Evolutionary conservation across 2,113 vertebrate species (phyloP), one percentile per base, ranked within the genome.

Genomic region (Oophaga pumilio): DNA sequence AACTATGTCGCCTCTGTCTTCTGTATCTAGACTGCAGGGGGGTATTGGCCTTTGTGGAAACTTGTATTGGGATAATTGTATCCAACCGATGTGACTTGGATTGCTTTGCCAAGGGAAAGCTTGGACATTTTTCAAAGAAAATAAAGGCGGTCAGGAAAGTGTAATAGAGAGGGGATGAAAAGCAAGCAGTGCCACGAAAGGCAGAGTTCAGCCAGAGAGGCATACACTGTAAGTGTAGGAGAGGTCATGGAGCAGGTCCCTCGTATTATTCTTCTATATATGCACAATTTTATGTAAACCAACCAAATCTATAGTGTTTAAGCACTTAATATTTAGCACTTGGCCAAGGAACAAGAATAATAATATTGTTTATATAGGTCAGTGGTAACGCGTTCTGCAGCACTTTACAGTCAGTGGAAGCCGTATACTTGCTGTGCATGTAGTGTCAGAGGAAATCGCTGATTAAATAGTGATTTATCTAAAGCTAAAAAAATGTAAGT

Each of bases 41-140:
- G 87, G 81, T 84, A 84, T 76, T 66, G 80, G 59, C 43, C 68
- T 88, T 8, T 26, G 76, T 64, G 80, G 74, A 77, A 76, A 73
- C 49, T 76, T 71, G 86, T 74, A 76, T 76, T 17, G 13, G 80
- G 57, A 87, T 91, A 92, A 88, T 69, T 87, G 77, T 85, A 89
- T 89, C 89, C 90, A 91, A 84, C 64, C 87, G 15, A 60, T 62
- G 49, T 82, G 90, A 90, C 88, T 90, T 76, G 78, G 84, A 89
- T 86, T 64, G 50, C 73, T 77, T 88, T 76, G 73, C 85, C 89
- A 90, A 90, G 91, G 92, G 33, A 88, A 90, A 90, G 88, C 86
- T 90, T 92, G 93, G 90, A 89, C 85, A 84, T 66, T 57, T 0
- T 0, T 90, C 91, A 93, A 88, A 74, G 59, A 85, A 92, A 94